Base-by-base conservation (phyloP, 1,140 invertebrate species). In the Episyrphus balteatus region DNA sequence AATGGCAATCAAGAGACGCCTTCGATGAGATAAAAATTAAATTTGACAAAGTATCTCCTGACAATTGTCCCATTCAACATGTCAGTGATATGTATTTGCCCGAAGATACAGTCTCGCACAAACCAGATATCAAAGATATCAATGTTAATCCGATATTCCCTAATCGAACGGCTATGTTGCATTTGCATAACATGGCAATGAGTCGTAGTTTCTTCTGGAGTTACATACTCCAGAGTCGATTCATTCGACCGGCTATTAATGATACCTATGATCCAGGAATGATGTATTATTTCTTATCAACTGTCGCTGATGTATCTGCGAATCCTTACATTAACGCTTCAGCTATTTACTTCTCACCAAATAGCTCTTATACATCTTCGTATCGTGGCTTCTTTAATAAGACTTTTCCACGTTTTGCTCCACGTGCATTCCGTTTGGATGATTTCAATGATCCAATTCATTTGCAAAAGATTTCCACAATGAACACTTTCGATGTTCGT, bases 271-370 rank as follows among this genome's bases (percentile, higher is more conserved):
- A 97, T 73, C 93, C 94, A 1, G 93, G 94, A 46, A 90, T 98
- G 81, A 93, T 97, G 89, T 98, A 98, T 64, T 95, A 96, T 60
- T 95, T 96, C 60, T 72, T 98, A 15, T 95, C 92, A 1, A 85
- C 90, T 0, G 86, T 95, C 0, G 92, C 95, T 1, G 94, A 98
- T 70, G 90, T 98, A 1, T 88, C 92, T 1, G 80, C 92, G 1
- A 96, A 94, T 73, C 83, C 84, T 0, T 83, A 85, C 52, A 84
- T 98, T 46, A 98, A 98, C 71, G 87, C 89, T 42, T 92, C 88
- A 62, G 84, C 90, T 0, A 81, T 98, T 48, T 96, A 96, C 68
- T 98, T 96, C 62, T 82, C 92, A 15, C 90, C 92, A 2, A 93
- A 98, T 63, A 86, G 82, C 70, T 92, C 89, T 0, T 98, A 95